Evolutionary conservation across 1,140 invertebrate species (phyloP).

Genomic region (Drosophila teissieri): DNA sequence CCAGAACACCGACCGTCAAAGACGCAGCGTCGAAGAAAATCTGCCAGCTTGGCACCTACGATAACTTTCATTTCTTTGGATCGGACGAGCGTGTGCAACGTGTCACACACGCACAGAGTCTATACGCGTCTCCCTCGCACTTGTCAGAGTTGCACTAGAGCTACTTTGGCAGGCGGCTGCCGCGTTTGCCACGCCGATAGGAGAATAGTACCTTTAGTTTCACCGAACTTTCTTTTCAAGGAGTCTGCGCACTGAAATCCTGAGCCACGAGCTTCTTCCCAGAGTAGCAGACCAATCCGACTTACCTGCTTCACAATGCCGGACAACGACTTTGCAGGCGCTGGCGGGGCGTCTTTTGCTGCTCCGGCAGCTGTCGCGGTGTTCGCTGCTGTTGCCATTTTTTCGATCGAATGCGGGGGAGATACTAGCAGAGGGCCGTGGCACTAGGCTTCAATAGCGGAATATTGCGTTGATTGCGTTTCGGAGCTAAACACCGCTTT

Average conservation of each 20-base stretch:
- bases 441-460: conserved; percentile 56
- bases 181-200: conserved; percentile 72
- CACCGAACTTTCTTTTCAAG: no score
- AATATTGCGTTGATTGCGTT: conserved; percentile 51
- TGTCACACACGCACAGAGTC: conserved; percentile 67
- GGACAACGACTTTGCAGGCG: conserved; percentile 69
- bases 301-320: conserved; percentile 83
- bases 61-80: conserved; percentile 79
- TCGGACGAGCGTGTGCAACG: conserved; percentile 67
- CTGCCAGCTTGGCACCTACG: conserved; percentile 84
- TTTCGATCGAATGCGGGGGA: conserved; percentile 60
- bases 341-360: conserved; percentile 71
- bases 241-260: no score
- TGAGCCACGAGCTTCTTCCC: no score
- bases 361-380: conserved; percentile 74
- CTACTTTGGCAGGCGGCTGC: conserved; percentile 26
- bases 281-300: not conserved
- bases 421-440: conserved; percentile 64
- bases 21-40: conserved; percentile 60
- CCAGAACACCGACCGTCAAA: conserved; percentile 18
- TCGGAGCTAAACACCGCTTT: conserved; percentile 61
- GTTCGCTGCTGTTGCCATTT: conserved; percentile 82
- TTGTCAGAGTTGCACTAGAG: conserved; percentile 55
- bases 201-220: conserved; percentile 17
- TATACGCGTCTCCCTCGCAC: conserved; percentile 74